phyloP scores from a whole-genome alignment of 2,888 invertebrate genomes.

The Cephus runcator region DNA sequence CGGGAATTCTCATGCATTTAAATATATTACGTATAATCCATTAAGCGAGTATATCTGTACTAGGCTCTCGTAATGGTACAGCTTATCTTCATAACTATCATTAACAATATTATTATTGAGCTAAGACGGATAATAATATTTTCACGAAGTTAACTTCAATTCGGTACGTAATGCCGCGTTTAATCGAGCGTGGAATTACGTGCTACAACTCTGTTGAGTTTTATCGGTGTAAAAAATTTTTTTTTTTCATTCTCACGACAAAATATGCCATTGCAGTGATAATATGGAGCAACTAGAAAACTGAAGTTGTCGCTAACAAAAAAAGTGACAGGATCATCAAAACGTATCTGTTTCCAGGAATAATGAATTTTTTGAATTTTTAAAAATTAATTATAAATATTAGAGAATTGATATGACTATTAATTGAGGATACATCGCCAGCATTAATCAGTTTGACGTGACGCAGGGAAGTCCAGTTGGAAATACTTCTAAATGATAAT shows the following conservation, averaged over 20 bases:
- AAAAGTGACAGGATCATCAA: background rate
- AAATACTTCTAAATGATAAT: background rate
- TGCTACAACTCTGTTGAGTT: background rate
- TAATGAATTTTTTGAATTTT: background rate
- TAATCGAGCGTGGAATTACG: background rate
- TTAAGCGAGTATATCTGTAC: background rate
- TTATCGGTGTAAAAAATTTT: background rate
- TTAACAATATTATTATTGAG: background rate
- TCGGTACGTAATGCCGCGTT: background rate
- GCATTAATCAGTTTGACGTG: background rate
- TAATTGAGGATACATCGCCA: background rate
- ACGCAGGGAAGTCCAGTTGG: background rate
- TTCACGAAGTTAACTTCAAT: background rate
- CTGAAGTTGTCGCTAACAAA: background rate
- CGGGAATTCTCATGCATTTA: background rate
- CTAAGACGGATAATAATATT: background rate
- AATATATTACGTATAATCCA: background rate
- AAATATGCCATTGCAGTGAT: background rate
- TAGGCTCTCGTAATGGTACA: background rate
- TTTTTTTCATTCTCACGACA: background rate
- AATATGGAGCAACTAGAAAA: background rate
- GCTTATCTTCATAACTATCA: background rate
- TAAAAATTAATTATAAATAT: background rate
- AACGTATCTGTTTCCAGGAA: background rate
- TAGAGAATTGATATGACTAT: too few relatives aligned